Evolutionary conservation across 2,113 vertebrate species (phyloP), one percentile per base, ranked within the genome.

Genomic region (Serilophus lunatus): DNA sequence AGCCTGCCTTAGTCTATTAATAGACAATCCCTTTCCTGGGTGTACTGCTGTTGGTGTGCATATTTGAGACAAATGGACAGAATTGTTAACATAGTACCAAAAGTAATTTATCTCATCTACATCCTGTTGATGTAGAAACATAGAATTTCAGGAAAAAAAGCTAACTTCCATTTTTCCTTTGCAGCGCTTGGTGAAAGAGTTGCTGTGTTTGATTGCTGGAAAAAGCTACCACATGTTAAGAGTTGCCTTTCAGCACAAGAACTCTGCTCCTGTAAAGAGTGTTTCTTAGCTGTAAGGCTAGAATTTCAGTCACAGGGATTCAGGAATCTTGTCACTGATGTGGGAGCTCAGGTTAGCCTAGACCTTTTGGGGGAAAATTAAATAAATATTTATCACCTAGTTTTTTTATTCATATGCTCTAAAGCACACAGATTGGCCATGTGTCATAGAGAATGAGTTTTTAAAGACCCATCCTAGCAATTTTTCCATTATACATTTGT

Each of bases 41-140:
- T 74, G 31, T 45, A 22, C 5, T 82, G 63, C 68, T 78, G 45
- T 60, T 80, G 24, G 12, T 72, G 40, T 53, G 44, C 36, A 8
- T 85, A 36, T 83, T 85, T 80, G 84, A 88, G 87, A 77, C 74
- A 85, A 92, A 85, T 38, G 53, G 20, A 79, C 63, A 33, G 42
- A 74, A 72, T n/a, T 90, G 50, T 69, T 91, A 92, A 45, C 50
- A 23, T 54, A 70, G 35, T 51, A 60, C 70, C 33, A 51, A 59
- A 54, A 79, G 59, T 90, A 31, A 70, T 74, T 90, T 74, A 70
- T 82, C 50, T 89, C 64, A 6, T 76, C 24, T 91, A 33, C 42
- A 80, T 80, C 60, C 92, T 90, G 75, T 92, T 82, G 88, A 57
- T 90, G 63, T 59, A 77, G 71, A 88, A 95, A 87, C 54, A 18